These are phyloP conservation scores for Pteria penguin DNA, from an alignment of 2,888 invertebrate species.

Conservation along the genomic window DNA sequence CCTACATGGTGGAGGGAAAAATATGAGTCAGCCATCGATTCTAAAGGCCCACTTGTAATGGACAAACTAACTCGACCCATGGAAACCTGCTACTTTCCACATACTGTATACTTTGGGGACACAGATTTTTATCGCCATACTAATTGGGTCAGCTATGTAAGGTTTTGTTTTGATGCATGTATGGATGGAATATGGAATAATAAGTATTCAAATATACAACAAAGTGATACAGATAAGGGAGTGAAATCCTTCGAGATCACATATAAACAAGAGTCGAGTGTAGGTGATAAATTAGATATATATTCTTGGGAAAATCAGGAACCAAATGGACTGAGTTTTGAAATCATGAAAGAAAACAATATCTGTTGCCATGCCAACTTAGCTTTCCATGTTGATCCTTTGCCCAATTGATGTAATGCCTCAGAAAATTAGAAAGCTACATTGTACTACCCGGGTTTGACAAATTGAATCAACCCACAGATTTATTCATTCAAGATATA, in stretches of 20 bases:
- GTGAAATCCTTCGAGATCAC: conserved; percentile 28
- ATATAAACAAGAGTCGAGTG: conserved; percentile 27
- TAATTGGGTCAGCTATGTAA: conserved; percentile 38
- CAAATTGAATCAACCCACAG: too few relatives aligned
- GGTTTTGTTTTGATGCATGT: conserved; percentile 35
- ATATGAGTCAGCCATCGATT: conserved; percentile 7
- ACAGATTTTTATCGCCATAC: conserved; percentile 36
- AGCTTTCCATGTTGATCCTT: conserved; percentile 1
- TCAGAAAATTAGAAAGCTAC: too few relatives aligned
- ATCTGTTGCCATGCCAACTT: conserved; percentile 13
- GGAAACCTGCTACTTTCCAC: neutral
- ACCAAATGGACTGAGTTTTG: conserved; percentile 22
- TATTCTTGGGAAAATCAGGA: conserved; percentile 26
- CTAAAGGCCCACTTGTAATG: conserved; percentile 8
- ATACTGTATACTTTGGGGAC: conserved; percentile 26
- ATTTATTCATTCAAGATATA: too few relatives aligned
- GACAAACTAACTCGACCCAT: neutral
- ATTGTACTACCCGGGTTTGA: too few relatives aligned
- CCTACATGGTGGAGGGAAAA: conserved; percentile 46
- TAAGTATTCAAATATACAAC: conserved; percentile 1
- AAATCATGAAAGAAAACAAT: conserved; percentile 28
- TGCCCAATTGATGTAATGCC: neutral
- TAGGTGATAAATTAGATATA: conserved; percentile 32
- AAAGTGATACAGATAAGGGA: neutral
- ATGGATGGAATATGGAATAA: conserved; percentile 7